A percentile compares a stretch with the other conserved stretches of the same genome.
Conservation (phyloP, 2,888 invertebrate genomes). For the Iphiclides podalirius region DNA sequence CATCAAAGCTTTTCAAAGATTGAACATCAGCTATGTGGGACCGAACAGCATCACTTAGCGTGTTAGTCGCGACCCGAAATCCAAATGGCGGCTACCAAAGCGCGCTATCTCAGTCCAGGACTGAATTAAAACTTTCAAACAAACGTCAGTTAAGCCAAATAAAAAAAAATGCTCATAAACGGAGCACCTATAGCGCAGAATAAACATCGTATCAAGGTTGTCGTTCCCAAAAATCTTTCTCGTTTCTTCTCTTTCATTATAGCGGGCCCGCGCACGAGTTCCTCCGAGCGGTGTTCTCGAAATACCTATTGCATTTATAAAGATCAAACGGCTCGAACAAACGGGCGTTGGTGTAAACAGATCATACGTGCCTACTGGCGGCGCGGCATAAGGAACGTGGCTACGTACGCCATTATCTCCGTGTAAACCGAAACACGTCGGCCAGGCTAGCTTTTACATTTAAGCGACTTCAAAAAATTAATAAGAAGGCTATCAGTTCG, state of each 20-base stretch:
- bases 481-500: constrained; percentile 17
- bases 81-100: constrained; percentile 7
- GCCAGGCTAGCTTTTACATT: constrained; percentile 35
- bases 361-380: constrained; percentile 45
- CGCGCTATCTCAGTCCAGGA: constrained; percentile 28
- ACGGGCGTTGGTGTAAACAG: constrained; percentile 74
- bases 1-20: background rate
- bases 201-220: constrained; percentile 74
- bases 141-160: constrained; percentile 59
- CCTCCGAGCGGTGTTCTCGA: constrained; percentile 68
- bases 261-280: constrained; percentile 53
- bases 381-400: constrained; percentile 19
- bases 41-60: constrained; percentile 23
- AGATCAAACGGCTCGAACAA: constrained; percentile 76
- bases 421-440: constrained; percentile 47
- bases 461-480: constrained; percentile 22
- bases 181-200: constrained; percentile 56
- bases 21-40: background rate
- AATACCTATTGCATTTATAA: constrained; percentile 79
- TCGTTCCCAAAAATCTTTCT: constrained; percentile 73
- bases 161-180: constrained; percentile 62
- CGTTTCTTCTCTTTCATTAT: constrained; percentile 56
- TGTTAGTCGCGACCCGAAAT: constrained; percentile 27
- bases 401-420: constrained; percentile 38
- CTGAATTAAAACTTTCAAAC: constrained; percentile 56